Evolutionary conservation across 2,888 invertebrate genomes (phyloP).

Genomic region (Stenchaetothrips biformis): DNA sequence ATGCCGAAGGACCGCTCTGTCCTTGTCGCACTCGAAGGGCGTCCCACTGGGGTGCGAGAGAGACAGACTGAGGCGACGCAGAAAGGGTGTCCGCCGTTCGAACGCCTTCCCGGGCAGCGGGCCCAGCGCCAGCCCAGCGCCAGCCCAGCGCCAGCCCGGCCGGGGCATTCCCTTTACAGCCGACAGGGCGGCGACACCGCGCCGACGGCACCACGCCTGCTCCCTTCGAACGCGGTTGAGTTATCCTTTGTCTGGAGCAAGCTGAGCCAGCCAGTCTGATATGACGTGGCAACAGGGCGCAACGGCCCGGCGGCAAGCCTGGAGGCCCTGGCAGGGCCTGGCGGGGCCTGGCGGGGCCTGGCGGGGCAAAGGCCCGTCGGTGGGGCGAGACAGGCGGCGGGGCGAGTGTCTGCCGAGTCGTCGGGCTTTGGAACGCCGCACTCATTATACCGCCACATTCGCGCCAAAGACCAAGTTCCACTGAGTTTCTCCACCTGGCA

Average conservation of each 20-base stretch:
- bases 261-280: neutral
- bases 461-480: no score
- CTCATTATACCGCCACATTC: neutral
- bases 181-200: no score
- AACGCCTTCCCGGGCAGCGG: no score
- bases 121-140: no score
- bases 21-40: no score
- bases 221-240: neutral
- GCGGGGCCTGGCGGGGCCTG: neutral
- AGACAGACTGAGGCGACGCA: no score
- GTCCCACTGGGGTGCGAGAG: no score
- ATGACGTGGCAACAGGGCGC: conserved; percentile 21
- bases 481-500: no score
- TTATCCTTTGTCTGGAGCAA: neutral
- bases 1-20: no score
- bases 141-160: no score
- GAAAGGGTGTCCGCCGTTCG: no score
- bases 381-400: neutral
- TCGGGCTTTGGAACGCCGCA: neutral
- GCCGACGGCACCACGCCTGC: neutral
- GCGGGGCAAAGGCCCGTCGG: neutral
- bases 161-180: no score
- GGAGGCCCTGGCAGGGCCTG: neutral
- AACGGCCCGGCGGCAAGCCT: neutral
- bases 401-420: neutral